phyloP scores from a whole-genome alignment of 2,113 vertebrate genomes.

The Setophaga kirtlandii region DNA sequence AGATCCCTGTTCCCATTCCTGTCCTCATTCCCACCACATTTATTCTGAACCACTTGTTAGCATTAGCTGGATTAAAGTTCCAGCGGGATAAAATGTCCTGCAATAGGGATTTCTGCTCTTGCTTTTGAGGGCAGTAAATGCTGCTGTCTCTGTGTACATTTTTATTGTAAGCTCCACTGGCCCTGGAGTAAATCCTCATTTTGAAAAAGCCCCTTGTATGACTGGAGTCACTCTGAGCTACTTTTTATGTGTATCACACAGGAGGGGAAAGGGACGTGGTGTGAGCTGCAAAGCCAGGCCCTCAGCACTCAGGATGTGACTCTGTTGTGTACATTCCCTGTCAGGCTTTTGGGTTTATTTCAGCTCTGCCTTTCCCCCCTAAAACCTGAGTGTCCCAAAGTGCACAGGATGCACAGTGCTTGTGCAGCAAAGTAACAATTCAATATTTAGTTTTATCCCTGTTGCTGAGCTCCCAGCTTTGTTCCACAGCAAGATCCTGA shows the following conservation, averaged over 20 bases:
- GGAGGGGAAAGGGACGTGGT: fast-evolving
- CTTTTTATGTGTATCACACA: background rate
- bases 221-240: background rate
- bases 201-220: background rate
- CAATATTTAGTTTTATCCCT: background rate
- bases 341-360: background rate
- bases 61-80: background rate
- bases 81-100: background rate
- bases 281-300: background rate
- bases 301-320: background rate
- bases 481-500: background rate
- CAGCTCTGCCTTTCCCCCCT: background rate
- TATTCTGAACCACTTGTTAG: background rate
- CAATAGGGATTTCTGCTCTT: background rate
- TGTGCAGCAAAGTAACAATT: background rate
- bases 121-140: background rate
- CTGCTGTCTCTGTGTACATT: background rate
- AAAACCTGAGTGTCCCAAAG: background rate
- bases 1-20: background rate
- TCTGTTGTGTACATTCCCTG: background rate
- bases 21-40: background rate
- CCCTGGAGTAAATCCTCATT: background rate
- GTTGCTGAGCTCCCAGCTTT: background rate
- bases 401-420: background rate
- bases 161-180: background rate